A percentile compares a stretch with the other conserved stretches of the same genome.
These are phyloP conservation scores for Teinopalpus imperialis DNA, from an alignment of 2,888 invertebrate genomes.

Conservation along the genomic window DNA sequence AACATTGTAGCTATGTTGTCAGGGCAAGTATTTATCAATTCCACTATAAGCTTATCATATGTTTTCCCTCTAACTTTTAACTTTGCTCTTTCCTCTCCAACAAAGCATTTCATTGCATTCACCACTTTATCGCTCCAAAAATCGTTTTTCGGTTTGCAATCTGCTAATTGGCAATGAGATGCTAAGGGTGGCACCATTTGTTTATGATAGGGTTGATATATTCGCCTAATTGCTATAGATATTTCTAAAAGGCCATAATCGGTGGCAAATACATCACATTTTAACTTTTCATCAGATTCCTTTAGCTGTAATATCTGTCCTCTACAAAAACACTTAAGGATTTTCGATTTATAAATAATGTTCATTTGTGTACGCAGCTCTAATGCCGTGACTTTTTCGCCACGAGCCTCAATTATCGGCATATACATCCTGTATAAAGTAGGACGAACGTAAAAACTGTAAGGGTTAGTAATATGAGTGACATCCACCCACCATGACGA, in stretches of 20 bases:
- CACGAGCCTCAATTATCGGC: conserved; percentile 12
- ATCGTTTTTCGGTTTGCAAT: conserved; percentile 34
- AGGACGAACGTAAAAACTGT: conserved; percentile 32
- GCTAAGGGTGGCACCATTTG: conserved; percentile 32
- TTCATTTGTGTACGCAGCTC: conserved; percentile 6
- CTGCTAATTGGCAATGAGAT: conserved; percentile 36
- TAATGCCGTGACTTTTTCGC: background rate
- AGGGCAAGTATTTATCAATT: conserved; percentile 37
- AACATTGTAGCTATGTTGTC: conserved; percentile 42
- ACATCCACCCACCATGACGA: conserved; percentile 29
- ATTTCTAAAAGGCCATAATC: conserved; percentile 42
- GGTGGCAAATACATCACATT: conserved; percentile 37
- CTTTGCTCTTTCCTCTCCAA: conserved; percentile 35
- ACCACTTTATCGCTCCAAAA: conserved; percentile 30
- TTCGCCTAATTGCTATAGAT: conserved; percentile 29
- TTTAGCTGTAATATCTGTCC: conserved; percentile 29
- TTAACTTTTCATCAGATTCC: conserved; percentile 3
- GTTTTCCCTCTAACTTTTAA: conserved; percentile 33
- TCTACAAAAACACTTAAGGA: conserved; percentile 20
- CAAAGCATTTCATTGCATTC: conserved; percentile 37
- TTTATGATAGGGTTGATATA: conserved; percentile 25
- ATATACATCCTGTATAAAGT: conserved; percentile 25
- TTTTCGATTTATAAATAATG: conserved; percentile 18
- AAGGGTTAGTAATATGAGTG: conserved; percentile 31
- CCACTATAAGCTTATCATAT: conserved; percentile 32